Percentiles rank a stretch among this genome's conserved stretches.
These are phyloP conservation scores for Otolemur crassicaudatus DNA, from an alignment of 2,797 vertebrate species.

Conservation along the genomic window DNA sequence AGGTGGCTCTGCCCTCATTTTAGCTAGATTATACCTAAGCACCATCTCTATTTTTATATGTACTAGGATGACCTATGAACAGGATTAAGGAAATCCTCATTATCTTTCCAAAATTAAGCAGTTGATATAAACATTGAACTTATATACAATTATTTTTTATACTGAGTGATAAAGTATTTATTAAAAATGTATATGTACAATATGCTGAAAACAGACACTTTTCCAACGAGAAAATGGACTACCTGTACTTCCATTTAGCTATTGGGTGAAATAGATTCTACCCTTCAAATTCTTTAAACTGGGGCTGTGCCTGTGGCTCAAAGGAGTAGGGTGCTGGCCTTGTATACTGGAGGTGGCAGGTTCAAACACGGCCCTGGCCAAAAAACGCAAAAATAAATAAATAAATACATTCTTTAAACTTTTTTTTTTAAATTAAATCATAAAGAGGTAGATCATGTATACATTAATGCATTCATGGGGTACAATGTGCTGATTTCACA, in stretches of 20 bases:
- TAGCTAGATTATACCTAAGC: constrained; percentile 36
- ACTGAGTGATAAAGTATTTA: background rate
- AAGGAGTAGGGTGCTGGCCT: too few relatives aligned
- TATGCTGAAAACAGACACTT: constrained; percentile 20
- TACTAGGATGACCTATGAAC: background rate
- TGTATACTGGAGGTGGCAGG: too few relatives aligned
- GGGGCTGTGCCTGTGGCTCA: background rate
- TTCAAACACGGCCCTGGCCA: too few relatives aligned
- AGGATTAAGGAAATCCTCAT: constrained; percentile 49
- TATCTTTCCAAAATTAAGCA: constrained; percentile 23
- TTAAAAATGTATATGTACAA: background rate
- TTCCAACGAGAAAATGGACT: background rate
- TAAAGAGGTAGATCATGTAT: too few relatives aligned
- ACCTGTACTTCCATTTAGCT: background rate
- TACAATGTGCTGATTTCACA: too few relatives aligned
- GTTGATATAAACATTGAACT: constrained; percentile 32
- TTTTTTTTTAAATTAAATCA: too few relatives aligned
- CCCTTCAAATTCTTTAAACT: background rate
- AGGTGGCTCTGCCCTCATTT: background rate
- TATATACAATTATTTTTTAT: background rate
- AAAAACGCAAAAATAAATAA: too few relatives aligned
- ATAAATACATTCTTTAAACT: too few relatives aligned
- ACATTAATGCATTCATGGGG: too few relatives aligned
- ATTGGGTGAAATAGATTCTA: background rate
- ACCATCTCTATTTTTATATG: constrained; percentile 31